Percentiles rank a stretch among this genome's conserved stretches.
These are phyloP conservation scores for Anhinga anhinga DNA, from an alignment of 2,113 vertebrate species.

Conservation along the genomic window DNA sequence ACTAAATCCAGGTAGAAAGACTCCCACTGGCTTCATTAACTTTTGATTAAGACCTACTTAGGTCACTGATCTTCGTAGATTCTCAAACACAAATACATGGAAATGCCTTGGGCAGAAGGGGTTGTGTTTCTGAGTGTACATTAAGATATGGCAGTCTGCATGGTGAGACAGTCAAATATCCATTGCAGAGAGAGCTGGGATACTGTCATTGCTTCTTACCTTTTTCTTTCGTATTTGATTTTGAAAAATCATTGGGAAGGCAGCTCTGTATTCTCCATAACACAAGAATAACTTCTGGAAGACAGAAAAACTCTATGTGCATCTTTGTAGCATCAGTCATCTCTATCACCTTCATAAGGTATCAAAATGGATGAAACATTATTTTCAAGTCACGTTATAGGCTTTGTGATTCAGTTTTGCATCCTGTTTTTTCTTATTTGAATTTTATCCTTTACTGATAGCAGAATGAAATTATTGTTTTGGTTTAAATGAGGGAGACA, in stretches of 20 bases:
- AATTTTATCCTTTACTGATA: neutral
- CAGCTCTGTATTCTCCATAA: neutral
- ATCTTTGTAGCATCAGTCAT: neutral
- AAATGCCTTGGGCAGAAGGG: neutral
- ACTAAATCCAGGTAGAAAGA: neutral
- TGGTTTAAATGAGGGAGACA: neutral
- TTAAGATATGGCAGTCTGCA: neutral
- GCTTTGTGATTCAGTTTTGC: neutral
- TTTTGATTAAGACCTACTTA: neutral
- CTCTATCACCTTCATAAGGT: neutral
- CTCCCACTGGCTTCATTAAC: neutral
- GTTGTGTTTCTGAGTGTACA: fast-evolving
- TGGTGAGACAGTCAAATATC: neutral
- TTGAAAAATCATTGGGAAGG: neutral
- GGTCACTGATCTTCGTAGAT: neutral
- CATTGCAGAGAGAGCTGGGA: neutral
- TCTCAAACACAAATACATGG: neutral
- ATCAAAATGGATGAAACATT: neutral
- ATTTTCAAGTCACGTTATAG: neutral
- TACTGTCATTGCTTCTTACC: neutral
- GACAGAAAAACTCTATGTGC: neutral
- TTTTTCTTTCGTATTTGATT: neutral
- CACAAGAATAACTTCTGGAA: neutral
- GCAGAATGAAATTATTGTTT: neutral
- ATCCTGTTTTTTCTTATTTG: neutral